Conservation (phyloP, 2,113 vertebrate genomes). For the Mohoua ochrocephala region DNA sequence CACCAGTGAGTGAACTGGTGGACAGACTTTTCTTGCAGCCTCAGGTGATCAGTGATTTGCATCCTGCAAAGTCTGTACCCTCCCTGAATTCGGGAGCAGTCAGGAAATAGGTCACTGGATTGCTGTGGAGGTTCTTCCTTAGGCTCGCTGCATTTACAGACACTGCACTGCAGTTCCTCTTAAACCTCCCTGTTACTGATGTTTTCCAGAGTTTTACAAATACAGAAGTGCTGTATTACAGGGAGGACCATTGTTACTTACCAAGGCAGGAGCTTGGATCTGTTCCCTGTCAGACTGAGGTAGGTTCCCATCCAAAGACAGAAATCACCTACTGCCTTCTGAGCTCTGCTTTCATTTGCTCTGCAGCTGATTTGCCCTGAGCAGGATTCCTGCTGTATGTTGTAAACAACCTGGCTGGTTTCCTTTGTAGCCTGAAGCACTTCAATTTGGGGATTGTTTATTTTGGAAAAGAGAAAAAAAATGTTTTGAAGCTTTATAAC, state of each 20-base stretch:
- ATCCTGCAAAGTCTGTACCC: not conserved
- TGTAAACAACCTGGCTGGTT: conserved; percentile 3
- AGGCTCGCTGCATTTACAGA: not conserved
- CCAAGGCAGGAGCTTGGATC: not conserved
- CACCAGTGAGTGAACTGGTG: not conserved
- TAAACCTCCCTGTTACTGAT: not conserved
- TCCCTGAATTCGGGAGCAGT: not conserved
- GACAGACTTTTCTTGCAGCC: not conserved
- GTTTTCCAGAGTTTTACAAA: not conserved
- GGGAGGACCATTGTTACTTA: not conserved
- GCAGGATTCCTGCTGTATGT: conserved; percentile 35
- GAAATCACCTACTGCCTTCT: not conserved
- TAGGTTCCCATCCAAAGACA: not conserved
- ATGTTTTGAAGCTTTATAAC: not conserved
- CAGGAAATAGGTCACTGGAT: not conserved
- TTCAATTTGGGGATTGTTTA: not conserved
- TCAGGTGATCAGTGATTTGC: not conserved
- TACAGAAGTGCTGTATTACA: not conserved
- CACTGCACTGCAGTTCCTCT: not conserved
- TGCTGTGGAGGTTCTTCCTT: not conserved
- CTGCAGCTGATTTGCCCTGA: conserved; percentile 37
- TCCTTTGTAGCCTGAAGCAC: conserved; percentile 15
- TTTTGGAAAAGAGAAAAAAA: not conserved
- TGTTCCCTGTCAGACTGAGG: not conserved
- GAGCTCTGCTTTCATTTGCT: conserved; percentile 8